Conservation (phyloP, 2,113 vertebrate species). For the Phocoena phocoena region DNA sequence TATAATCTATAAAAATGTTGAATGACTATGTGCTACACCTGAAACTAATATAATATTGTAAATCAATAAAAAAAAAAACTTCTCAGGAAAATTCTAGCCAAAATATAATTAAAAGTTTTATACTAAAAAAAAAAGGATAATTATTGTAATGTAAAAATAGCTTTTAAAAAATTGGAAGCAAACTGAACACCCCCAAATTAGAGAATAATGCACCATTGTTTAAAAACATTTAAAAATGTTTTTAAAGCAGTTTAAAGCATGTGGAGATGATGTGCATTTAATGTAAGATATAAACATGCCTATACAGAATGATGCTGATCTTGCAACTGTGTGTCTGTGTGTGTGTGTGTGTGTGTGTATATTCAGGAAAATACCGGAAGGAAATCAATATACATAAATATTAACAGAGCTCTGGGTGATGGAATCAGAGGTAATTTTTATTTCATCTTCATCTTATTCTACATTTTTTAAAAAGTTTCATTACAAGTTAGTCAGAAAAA, state of each 20-base stretch:
- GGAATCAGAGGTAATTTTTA: not conserved
- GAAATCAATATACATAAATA: not conserved
- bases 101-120: not conserved
- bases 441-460: not conserved
- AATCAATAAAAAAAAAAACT: not conserved
- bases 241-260: not conserved
- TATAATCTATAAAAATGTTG: not conserved
- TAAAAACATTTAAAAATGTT: not conserved
- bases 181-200: not conserved
- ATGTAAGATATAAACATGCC: not conserved
- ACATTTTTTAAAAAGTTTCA: not conserved
- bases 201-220: not conserved
- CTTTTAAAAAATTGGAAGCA: not conserved
- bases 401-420: not conserved
- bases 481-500: not conserved
- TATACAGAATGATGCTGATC: not conserved
- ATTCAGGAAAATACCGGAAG: not conserved
- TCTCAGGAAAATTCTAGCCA: not conserved
- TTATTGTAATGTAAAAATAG: not conserved
- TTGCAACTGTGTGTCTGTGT: not conserved
- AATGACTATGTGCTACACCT: not conserved
- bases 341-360: too few species aligned
- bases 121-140: not conserved
- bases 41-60: not conserved
- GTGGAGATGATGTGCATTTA: not conserved